Evolutionary conservation across 2,888 invertebrate genomes (phyloP).

Genomic region (Plagodis pulveraria): DNA sequence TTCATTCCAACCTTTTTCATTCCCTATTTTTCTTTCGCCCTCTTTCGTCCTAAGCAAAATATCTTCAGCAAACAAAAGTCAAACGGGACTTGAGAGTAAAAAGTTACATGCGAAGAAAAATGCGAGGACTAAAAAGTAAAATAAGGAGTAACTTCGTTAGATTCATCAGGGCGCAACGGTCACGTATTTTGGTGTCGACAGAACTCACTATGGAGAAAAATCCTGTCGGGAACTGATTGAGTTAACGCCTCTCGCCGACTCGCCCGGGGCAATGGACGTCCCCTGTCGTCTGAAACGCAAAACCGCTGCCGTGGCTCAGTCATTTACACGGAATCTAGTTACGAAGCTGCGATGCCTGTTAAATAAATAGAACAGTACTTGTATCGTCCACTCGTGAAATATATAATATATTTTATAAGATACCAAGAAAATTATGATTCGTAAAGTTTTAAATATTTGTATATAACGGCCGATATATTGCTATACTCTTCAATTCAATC

Average conservation of each 20-base stretch:
- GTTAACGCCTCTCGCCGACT: constrained; percentile 60
- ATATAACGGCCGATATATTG: no score
- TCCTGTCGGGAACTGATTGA: constrained; percentile 69
- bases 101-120: constrained; percentile 31
- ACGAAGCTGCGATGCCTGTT: constrained; percentile 15
- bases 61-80: constrained; percentile 32
- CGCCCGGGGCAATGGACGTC: constrained; percentile 66
- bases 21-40: constrained; percentile 15
- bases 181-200: constrained; percentile 48
- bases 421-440: no score
- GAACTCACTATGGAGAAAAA: constrained; percentile 60
- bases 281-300: constrained; percentile 72
- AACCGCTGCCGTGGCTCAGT: constrained; percentile 57
- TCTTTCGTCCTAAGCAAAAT: constrained; percentile 28
- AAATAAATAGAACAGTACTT: no score
- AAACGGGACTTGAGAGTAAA: constrained; percentile 25
- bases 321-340: constrained; percentile 70
- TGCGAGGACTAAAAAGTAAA: constrained; percentile 40
- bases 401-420: no score
- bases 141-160: constrained; percentile 56
- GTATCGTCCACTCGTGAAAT: no score
- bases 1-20: constrained; percentile 24
- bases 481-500: no score
- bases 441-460: no score
- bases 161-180: constrained; percentile 50